Conservation (phyloP, 2,888 invertebrate genomes). For the Lasioglossum zephyrum region DNA sequence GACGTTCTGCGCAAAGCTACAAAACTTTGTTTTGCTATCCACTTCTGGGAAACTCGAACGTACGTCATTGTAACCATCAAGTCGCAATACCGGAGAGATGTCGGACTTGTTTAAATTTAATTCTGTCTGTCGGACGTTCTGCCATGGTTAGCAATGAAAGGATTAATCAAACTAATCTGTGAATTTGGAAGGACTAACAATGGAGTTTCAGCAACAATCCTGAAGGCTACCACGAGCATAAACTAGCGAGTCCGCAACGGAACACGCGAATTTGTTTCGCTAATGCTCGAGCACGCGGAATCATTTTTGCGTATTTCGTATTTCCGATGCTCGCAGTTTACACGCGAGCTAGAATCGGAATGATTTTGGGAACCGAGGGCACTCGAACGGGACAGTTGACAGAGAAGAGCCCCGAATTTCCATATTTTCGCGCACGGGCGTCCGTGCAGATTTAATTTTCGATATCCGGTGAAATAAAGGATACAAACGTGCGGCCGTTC, state of each 20-base stretch:
- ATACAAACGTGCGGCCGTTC: not conserved
- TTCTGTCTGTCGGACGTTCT: not conserved
- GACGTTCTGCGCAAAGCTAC: not conserved
- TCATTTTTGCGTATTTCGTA: not conserved
- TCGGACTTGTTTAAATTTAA: not conserved
- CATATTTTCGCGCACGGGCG: not conserved
- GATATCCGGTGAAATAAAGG: constrained; percentile 6
- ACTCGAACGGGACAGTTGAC: not conserved
- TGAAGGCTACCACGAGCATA: not conserved
- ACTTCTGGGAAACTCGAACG: not conserved
- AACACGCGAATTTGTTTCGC: not conserved
- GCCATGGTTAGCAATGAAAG: not conserved
- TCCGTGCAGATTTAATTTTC: constrained; percentile 14
- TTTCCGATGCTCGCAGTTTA: not conserved
- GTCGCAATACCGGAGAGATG: not conserved
- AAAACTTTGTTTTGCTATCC: not conserved
- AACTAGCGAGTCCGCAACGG: not conserved
- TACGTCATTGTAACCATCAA: not conserved
- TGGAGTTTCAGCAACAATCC: not conserved
- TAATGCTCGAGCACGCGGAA: not conserved
- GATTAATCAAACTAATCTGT: not conserved
- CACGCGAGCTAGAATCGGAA: not conserved
- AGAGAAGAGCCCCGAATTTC: not conserved
- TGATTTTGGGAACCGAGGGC: not conserved
- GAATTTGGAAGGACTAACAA: not conserved